Percentiles rank a stretch among this genome's conserved stretches.
These are phyloP conservation scores for Phalera bucephala DNA, from an alignment of 2,888 invertebrate species.

Conservation along the genomic window DNA sequence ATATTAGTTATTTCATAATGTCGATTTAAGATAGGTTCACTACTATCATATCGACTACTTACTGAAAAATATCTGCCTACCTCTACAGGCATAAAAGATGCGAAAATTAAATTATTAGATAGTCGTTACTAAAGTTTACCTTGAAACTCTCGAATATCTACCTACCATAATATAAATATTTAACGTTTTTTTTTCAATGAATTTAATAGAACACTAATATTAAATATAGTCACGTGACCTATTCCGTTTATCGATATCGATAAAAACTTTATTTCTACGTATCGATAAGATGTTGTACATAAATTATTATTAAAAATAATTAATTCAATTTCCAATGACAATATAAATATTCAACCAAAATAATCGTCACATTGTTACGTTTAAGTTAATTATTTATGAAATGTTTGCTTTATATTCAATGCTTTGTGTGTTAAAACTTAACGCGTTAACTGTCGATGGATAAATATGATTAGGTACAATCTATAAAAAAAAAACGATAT, in stretches of 20 bases:
- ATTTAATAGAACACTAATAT: too few relatives aligned
- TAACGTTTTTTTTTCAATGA: too few relatives aligned
- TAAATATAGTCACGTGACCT: neutral
- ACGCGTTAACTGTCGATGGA: constrained; percentile 17
- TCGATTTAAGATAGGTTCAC: too few relatives aligned
- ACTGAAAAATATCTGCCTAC: too few relatives aligned
- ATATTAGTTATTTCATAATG: too few relatives aligned
- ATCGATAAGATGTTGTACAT: constrained; percentile 31
- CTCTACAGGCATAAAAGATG: too few relatives aligned
- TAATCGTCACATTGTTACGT: constrained; percentile 36
- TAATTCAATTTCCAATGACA: constrained; percentile 30
- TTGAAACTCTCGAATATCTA: too few relatives aligned
- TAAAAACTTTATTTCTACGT: constrained; percentile 18
- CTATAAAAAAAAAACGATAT: neutral
- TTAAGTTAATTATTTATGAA: constrained; percentile 36
- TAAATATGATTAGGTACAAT: constrained; percentile 5
- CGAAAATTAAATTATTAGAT: too few relatives aligned
- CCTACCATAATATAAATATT: too few relatives aligned
- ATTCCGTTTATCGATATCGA: constrained; percentile 15
- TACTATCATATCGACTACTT: too few relatives aligned
- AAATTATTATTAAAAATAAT: constrained; percentile 27
- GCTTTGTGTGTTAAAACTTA: constrained; percentile 26
- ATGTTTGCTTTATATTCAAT: constrained; percentile 24
- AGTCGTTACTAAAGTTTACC: too few relatives aligned
- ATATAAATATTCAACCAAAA: constrained; percentile 37